phyloP scores from a whole-genome alignment of 2,797 vertebrate genomes.

The Alcedo quadribrachys region DNA sequence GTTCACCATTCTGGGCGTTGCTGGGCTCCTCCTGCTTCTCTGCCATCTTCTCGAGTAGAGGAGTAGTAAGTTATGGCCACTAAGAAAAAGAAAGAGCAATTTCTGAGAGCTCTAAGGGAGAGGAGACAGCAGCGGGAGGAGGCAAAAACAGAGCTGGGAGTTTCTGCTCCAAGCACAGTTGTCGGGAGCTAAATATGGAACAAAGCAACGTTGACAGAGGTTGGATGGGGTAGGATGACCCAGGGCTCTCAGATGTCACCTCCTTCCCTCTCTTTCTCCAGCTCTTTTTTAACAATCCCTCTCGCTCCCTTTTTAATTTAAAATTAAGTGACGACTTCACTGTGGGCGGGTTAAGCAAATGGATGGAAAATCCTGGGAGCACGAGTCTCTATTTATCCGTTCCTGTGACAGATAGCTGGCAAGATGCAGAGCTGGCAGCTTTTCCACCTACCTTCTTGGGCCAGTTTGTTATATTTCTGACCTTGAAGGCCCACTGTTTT shows the following conservation, averaged over 20 bases:
- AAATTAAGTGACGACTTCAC: slow-evolving; percentile 62
- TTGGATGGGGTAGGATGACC: slow-evolving; percentile 41
- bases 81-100: slow-evolving; percentile 2
- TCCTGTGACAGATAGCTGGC: slow-evolving; percentile 73
- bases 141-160: slow-evolving; percentile 40
- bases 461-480: background rate
- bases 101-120: slow-evolving; percentile 23
- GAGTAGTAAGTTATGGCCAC: background rate
- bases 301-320: slow-evolving; percentile 64
- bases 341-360: slow-evolving; percentile 36
- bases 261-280: slow-evolving; percentile 10
- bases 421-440: slow-evolving; percentile 4
- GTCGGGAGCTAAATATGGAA: slow-evolving; percentile 77
- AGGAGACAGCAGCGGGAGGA: slow-evolving; percentile 21
- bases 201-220: background rate
- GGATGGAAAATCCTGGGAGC: slow-evolving; percentile 72
- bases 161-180: slow-evolving; percentile 69
- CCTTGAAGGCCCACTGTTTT: slow-evolving; percentile 46
- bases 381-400: slow-evolving; percentile 62
- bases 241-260: slow-evolving; percentile 48
- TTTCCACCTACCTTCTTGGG: background rate
- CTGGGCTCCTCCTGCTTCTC: slow-evolving; percentile 75
- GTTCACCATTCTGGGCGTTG: slow-evolving; percentile 68
- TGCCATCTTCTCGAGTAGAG: slow-evolving; percentile 71
- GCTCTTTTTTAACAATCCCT: slow-evolving; percentile 53